Evolutionary conservation across 2,888 invertebrate genomes (phyloP).

Genomic region (Oscheius sp.): DNA sequence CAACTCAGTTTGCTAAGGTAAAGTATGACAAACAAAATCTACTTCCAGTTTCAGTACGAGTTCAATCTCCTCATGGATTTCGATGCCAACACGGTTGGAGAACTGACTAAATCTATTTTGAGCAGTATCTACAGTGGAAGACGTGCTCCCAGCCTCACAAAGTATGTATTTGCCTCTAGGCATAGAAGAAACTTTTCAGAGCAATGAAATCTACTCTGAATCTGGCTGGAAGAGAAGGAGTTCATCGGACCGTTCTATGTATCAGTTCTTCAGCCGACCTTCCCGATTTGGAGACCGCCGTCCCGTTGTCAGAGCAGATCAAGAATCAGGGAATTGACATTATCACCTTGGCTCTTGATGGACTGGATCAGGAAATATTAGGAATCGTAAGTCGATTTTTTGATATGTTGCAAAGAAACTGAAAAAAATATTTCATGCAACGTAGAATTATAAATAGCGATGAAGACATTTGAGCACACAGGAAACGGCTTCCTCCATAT

Average conservation of each 20-base stretch:
- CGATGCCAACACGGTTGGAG: constrained; percentile 38
- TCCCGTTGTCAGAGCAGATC: constrained; percentile 4
- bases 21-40: background rate
- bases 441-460: too few relatives aligned
- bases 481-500: too few relatives aligned
- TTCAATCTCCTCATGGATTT: constrained; percentile 45
- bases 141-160: constrained; percentile 23
- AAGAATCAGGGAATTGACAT: background rate
- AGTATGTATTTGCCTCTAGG: background rate
- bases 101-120: constrained; percentile 20
- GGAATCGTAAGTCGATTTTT: constrained; percentile 23
- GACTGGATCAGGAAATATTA: constrained; percentile 1
- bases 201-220: constrained; percentile 15
- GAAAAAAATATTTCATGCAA: background rate
- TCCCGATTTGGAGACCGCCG: constrained; percentile 21
- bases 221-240: constrained; percentile 15
- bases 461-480: too few relatives aligned
- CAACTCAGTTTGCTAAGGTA: constrained; percentile 26
- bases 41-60: constrained; percentile 38
- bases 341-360: constrained; percentile 22
- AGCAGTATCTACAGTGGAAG: constrained; percentile 20
- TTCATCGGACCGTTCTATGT: constrained; percentile 1
- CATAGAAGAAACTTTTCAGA: constrained; percentile 15
- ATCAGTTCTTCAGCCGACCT: constrained; percentile 23
- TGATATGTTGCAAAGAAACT: background rate